phyloP scores from a whole-genome alignment of 1,140 invertebrate species.

The Myzus persicae region DNA sequence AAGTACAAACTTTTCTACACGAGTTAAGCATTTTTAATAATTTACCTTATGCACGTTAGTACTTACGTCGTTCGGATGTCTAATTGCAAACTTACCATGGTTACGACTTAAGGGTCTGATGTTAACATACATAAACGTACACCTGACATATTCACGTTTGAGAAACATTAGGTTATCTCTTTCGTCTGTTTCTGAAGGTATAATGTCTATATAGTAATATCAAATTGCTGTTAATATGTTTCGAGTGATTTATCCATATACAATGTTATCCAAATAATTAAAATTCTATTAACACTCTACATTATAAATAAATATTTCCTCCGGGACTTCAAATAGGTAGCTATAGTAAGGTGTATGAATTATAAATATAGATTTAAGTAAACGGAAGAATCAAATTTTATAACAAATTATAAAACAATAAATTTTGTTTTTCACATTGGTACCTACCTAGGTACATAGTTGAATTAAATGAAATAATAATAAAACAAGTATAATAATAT shows the following conservation, averaged over 20 bases:
- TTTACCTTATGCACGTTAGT: not conserved
- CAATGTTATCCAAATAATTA: not conserved
- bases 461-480: not conserved
- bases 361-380: not conserved
- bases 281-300: not conserved
- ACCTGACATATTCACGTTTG: not conserved
- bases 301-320: not conserved
- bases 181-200: not conserved
- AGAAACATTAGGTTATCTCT: not conserved
- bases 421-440: not conserved
- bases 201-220: not conserved
- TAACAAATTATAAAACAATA: not conserved
- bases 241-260: not conserved
- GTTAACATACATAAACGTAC: not conserved
- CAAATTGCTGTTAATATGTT: too few species aligned
- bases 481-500: constrained; percentile 3
- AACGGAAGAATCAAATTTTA: not conserved
- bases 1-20: not conserved
- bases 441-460: not conserved
- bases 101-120: not conserved
- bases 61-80: not conserved
- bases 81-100: not conserved
- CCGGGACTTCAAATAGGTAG: not conserved
- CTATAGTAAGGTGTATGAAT: not conserved
- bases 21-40: not conserved